These are phyloP conservation scores for Argyrosomus regius DNA, from an alignment of 2,797 vertebrate species.

Conservation along the genomic window DNA sequence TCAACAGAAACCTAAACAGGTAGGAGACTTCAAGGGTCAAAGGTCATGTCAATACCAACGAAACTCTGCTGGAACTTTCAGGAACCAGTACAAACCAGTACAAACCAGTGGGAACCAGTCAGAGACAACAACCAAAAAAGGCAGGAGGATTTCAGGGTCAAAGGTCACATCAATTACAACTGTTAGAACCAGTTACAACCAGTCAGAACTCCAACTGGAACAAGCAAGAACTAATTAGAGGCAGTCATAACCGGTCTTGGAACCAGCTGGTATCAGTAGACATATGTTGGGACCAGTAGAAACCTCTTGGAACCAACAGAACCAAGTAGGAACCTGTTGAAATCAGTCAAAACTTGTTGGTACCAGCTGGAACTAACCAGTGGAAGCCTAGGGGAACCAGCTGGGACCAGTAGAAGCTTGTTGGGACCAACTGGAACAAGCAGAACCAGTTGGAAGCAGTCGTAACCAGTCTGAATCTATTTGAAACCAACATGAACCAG, in stretches of 20 bases:
- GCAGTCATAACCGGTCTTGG: not conserved
- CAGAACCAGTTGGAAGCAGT: not conserved
- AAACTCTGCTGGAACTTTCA: not conserved
- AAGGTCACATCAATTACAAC: no score
- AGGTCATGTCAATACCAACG: not conserved
- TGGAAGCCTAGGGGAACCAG: not conserved
- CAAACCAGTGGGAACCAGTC: not conserved
- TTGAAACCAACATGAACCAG: not conserved
- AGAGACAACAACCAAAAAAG: not conserved
- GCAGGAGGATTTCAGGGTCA: not conserved
- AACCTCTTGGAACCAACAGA: not conserved
- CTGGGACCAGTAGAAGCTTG: not conserved
- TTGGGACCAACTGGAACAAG: not conserved
- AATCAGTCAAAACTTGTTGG: not conserved
- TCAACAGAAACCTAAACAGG: conserved; percentile 1
- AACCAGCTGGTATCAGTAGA: not conserved
- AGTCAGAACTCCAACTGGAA: not conserved
- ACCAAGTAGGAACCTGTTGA: not conserved
- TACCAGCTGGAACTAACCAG: not conserved
- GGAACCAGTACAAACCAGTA: not conserved
- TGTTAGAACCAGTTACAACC: not conserved
- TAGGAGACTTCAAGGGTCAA: conserved; percentile 3
- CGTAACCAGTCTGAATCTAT: not conserved
- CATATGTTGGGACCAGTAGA: no score
- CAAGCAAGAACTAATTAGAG: no score